phyloP scores from a whole-genome alignment of 2,888 invertebrate genomes.

The Glaucopsyche alexis region DNA sequence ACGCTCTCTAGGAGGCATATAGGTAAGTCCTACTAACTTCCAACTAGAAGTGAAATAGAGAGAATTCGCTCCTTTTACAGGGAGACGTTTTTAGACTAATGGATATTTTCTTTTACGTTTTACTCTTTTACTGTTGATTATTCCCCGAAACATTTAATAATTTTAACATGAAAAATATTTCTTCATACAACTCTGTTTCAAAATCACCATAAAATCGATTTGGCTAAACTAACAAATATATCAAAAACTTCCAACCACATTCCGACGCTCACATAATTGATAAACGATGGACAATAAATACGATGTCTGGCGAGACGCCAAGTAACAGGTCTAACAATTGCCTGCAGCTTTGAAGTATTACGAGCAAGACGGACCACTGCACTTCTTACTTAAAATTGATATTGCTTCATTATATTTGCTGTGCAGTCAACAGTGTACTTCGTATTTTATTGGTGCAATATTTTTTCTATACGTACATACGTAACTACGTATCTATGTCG shows the following conservation, averaged over 20 bases:
- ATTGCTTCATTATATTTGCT: constrained; percentile 15
- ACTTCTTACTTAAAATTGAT: constrained; percentile 28
- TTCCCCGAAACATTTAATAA: too few relatives aligned
- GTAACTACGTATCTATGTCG: too few relatives aligned
- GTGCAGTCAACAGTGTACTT: not conserved
- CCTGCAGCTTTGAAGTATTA: constrained; percentile 36
- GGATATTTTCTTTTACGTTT: too few relatives aligned
- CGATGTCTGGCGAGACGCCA: constrained; percentile 38
- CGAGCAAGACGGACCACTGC: constrained; percentile 30
- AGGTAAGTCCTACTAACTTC: too few relatives aligned
- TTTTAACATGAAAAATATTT: too few relatives aligned
- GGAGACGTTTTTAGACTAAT: too few relatives aligned
- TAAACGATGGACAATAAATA: constrained; percentile 44
- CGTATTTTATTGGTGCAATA: not conserved
- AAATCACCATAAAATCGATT: constrained; percentile 4
- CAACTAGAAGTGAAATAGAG: too few relatives aligned
- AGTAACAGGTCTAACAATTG: constrained; percentile 40
- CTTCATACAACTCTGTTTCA: not conserved
- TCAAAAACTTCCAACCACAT: constrained; percentile 36
- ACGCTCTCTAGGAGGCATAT: not conserved
- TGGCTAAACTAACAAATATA: constrained; percentile 29
- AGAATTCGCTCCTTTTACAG: too few relatives aligned
- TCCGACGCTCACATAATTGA: constrained; percentile 41
- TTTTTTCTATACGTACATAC: too few relatives aligned
- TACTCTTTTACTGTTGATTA: too few relatives aligned